phyloP scores from a whole-genome alignment of 2,888 invertebrate genomes.

The Eilema sororculum region DNA sequence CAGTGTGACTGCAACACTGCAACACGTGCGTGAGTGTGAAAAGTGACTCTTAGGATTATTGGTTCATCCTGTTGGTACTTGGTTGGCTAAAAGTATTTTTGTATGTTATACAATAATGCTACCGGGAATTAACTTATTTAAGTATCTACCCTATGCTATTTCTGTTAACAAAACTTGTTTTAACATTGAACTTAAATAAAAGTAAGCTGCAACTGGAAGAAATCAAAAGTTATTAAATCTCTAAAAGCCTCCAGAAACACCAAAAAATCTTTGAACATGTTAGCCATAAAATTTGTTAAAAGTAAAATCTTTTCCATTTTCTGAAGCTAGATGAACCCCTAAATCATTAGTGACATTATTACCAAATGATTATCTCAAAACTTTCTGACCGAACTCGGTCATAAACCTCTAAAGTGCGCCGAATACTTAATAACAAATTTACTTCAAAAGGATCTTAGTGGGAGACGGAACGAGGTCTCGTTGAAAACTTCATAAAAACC shows the following conservation, averaged over 20 bases:
- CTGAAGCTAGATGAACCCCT: constrained; percentile 1
- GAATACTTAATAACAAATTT: constrained; percentile 52
- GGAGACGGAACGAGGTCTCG: constrained; percentile 43
- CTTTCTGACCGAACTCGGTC: constrained; percentile 24
- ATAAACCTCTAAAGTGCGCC: constrained; percentile 28
- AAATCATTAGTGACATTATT: constrained; percentile 22
- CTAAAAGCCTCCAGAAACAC: neutral
- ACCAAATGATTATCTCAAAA: constrained; percentile 27
- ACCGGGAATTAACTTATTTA: too few species aligned
- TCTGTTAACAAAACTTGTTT: too few species aligned
- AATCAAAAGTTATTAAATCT: neutral
- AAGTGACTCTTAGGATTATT: too few species aligned
- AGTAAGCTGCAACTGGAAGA: too few species aligned
- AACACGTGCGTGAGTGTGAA: too few species aligned
- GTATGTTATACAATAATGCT: too few species aligned
- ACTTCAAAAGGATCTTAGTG: constrained; percentile 44
- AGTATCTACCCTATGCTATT: too few species aligned
- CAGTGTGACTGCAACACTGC: too few species aligned
- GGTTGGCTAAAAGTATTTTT: too few species aligned
- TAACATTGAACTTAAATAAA: too few species aligned
- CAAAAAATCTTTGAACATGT: neutral
- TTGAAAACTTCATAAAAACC: constrained; percentile 53
- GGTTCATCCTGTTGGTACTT: too few species aligned
- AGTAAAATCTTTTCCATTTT: neutral
- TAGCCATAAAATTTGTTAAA: neutral